A percentile compares a stretch with the other conserved stretches of the same genome.
These are phyloP conservation scores for Pogonocichla stellata DNA, from an alignment of 2,113 vertebrate genomes.

Conservation along the genomic window DNA sequence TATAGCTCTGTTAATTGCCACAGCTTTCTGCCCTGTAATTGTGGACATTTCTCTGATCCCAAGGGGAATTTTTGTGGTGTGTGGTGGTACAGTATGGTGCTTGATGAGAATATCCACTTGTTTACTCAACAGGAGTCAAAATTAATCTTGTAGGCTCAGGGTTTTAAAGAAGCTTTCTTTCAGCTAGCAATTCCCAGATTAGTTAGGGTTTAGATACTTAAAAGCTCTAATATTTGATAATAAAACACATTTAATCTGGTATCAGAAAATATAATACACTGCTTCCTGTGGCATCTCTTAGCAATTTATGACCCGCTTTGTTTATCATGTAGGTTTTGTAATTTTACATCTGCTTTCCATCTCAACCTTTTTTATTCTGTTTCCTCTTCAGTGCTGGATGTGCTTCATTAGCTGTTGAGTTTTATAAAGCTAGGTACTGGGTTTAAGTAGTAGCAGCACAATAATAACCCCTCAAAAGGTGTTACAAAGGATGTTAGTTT, in stretches of 20 bases:
- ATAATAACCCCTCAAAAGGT: background rate
- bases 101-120: background rate
- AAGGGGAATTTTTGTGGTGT: background rate
- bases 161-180: constrained; percentile 43
- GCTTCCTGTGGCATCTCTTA: background rate
- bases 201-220: constrained; percentile 64
- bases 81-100: background rate
- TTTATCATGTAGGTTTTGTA: background rate
- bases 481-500: background rate
- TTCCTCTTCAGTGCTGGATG: background rate
- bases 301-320: background rate
- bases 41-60: background rate
- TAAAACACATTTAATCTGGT: constrained; percentile 58
- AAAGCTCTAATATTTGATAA: constrained; percentile 61
- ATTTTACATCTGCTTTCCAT: background rate
- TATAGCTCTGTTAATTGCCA: background rate
- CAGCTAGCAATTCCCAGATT: constrained; percentile 65
- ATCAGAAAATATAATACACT: background rate
- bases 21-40: background rate
- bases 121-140: constrained; percentile 43
- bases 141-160: constrained; percentile 18
- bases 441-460: background rate
- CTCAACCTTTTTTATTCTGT: background rate
- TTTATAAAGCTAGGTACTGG: background rate
- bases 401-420: background rate